Base-by-base conservation (phyloP, 1,140 invertebrate genomes). In the Hormaphis cornu region DNA sequence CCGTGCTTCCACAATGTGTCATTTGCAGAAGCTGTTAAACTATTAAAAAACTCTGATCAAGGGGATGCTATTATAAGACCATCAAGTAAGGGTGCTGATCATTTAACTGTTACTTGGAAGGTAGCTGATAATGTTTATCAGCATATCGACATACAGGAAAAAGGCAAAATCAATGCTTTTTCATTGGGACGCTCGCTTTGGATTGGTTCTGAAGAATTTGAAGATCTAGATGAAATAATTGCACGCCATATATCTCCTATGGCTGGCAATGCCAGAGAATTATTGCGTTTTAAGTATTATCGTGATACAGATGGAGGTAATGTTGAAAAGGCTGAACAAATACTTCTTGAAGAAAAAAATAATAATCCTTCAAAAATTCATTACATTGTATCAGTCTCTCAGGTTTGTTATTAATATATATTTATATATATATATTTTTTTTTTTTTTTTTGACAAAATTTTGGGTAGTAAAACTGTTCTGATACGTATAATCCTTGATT, bases 181-280 rank as follows among this genome's bases (percentile, higher is more conserved):
- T 95, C 93, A 48, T 79, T 99, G 20, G 97, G 97, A 26, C 85
- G 87, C 72, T 87, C 87, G 50, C 79, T 99, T 0, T 89, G 87
- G 85, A 97, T 97, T 72, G 87, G 87, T 14, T 86, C 83, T 66
- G 90, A 91, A 75, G 91, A 96, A 75, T 99, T 95, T 80, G 97
- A 99, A 82, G 97, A 99, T 81, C 79, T 99, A 16, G 97, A 99
- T 80, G 97, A 99, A 88, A 99, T 99, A 52, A 93, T 99, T 40
- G 95, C 96, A 0, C 85, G 95, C 12, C 86, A 97, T 78, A 87
- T 99, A 6, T 94, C 91, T 72, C 97, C 96, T 0, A 97, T 99
- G 93, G 95, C 96, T 3, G 83, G 86, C 0, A 89, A 89, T 76
- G 93, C 91, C 1, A 83, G 93, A 1, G 96, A 99, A 76, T 82